Evolutionary conservation across 2,888 invertebrate genomes (phyloP), one percentile per base, ranked within the genome.

Genomic region (Conchocele bisecta): DNA sequence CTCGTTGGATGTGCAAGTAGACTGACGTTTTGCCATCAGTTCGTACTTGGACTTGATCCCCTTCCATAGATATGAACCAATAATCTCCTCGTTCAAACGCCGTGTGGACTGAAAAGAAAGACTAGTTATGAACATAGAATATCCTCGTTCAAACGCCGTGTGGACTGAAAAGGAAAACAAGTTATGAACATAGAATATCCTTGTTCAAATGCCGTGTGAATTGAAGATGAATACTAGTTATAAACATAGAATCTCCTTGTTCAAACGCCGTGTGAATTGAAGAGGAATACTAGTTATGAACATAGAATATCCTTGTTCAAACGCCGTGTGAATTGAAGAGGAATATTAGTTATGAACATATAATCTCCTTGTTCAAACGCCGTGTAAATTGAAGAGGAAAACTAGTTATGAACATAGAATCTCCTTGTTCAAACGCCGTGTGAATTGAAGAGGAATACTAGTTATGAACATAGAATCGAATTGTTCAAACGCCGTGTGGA

Each of bases 21-120:
- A 67, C 67, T 7, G 67, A 41, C 1, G 33, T 39, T 13, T 56
- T 33, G 2, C 24, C 26, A 31, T 67, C 54, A 22, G 39, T 60
- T 20, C 20, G 37, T n/a, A 67, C 37, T n/a, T 37, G 54, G 9
- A 39, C n/a, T 5, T 67, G 33, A 6, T 37, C 39, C 1, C 59
- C 59, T 22, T 33, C 24, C 15, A 53, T 37, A 3, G 24, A 24
- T 17, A 53, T n/a, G 35, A 54, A 44, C 22, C 53, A 13, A 37
- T 17, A 46, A 4, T 67, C 60, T 13, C 60, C 59, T 11, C 24
- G 11, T 7, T 4, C 37, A 5, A 29, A 20, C 9, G 53, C 67
- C 4, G 46, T 9, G 53, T 54, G 44, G 2, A 20, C 67, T 67
- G 53, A n/a, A 57, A 48, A 35, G 37, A 7, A 33, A 46, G 13